Base-by-base conservation (phyloP, 2,113 vertebrate species). In the Lanius collurio region DNA sequence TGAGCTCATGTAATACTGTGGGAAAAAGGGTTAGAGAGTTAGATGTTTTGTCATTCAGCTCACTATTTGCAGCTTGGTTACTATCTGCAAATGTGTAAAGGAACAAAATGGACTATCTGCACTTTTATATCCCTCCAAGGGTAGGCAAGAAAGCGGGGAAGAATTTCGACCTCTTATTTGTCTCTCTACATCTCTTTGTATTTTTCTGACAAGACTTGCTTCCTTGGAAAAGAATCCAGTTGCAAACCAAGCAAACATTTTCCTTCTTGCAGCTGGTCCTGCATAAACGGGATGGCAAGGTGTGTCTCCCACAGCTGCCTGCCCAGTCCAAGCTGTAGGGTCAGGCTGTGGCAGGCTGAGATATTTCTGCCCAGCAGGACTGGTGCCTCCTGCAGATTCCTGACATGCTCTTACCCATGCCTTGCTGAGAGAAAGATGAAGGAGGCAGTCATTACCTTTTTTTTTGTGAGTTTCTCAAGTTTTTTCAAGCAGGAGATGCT, bases 251-350 rank as follows among this genome's bases (percentile, higher is more conserved):
- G 28, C 4, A 74, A 69, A 46, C 4, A 23, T 18, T 69, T 81
- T 59, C 22, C 30, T 60, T 42, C 16, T 73, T 60, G 20, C 9
- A 19, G 65, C 50, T 91, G 33, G 10, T 60, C 37, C 35, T 27
- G 8, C 8, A 53, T 2, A 1, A 1, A 7, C 1, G 19, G 10
- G 7, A 2, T 4, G 41, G 8, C 47, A 60, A 44, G 19, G 8
- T 20, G 4, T 27, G 6, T 15, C 15, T 44, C n/a, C 31, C 15
- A 11, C 15, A 62, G 15, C 10, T 85, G 6, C 39, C 57, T 75
- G 18, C 9, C 8, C 16, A 5, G 17, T 44, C 44, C 2, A 3
- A 28, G 22, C 15, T 35, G 23, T 14, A 30, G 24, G 10, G 8
- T 42, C 11, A 33, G 27, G 31, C 7, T 47, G 6, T 57, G 53